A percentile compares a stretch with the other conserved stretches of the same genome.
These are phyloP conservation scores for Phrynocephalus versicolor DNA, from an alignment of 2,113 vertebrate species.

Conservation along the genomic window DNA sequence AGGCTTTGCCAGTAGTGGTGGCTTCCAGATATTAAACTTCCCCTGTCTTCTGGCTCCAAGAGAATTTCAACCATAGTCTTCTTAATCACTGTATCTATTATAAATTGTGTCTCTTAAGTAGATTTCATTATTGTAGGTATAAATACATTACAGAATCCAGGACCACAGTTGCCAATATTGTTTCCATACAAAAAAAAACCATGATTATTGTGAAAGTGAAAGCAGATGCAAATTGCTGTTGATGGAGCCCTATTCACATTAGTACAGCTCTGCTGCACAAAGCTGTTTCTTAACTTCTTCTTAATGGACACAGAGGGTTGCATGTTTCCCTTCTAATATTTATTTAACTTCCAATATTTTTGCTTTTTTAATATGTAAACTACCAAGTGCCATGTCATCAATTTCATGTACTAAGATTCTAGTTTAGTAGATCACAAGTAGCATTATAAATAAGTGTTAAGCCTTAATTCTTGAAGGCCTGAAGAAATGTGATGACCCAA, in stretches of 20 bases:
- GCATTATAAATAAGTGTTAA: neutral
- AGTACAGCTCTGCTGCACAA: neutral
- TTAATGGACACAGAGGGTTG: neutral
- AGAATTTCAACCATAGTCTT: neutral
- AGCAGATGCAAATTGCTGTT: neutral
- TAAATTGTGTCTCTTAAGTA: conserved; percentile 37
- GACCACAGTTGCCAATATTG: conserved; percentile 21
- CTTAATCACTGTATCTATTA: conserved; percentile 37
- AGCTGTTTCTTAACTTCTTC: neutral
- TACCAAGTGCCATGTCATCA: conserved; percentile 1
- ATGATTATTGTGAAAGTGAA: conserved; percentile 23
- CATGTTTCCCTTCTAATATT: neutral
- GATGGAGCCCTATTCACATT: neutral
- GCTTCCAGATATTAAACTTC: too few relatives aligned
- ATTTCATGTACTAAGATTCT: neutral
- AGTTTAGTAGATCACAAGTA: neutral
- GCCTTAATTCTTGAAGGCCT: neutral
- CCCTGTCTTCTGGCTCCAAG: too few relatives aligned
- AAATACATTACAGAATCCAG: conserved; percentile 17
- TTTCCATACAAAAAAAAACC: conserved; percentile 26
- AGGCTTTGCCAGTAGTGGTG: too few relatives aligned
- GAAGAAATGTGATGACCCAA: conserved; percentile 12
- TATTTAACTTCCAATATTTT: conserved; percentile 10
- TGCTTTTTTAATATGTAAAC: neutral
- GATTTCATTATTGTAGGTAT: neutral